Conservation (phyloP, 2,888 invertebrate genomes). For the Macrosiphum euphorbiae region DNA sequence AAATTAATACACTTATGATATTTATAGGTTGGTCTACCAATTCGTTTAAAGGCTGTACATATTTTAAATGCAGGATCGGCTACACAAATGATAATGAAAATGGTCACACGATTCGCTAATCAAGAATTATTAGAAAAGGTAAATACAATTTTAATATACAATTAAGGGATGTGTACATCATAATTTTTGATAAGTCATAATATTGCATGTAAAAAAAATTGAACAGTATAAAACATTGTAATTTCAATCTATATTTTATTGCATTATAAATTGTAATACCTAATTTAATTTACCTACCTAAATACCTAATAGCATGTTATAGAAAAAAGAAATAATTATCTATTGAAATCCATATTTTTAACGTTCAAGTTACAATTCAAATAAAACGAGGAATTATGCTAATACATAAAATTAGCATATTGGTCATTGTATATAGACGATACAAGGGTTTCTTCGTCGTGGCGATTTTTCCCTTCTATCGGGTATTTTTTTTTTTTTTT, state of each 20-base stretch:
- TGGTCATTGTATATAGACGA: not conserved
- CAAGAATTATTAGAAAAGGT: slow-evolving; percentile 74
- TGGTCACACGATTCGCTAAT: slow-evolving; percentile 82
- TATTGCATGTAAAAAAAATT: not conserved
- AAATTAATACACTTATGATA: not conserved
- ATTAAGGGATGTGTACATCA: not conserved
- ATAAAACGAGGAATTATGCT: not conserved
- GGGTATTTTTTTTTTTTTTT: not conserved
- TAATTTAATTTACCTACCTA: not conserved
- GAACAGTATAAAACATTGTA: not conserved
- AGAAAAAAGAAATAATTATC: not conserved
- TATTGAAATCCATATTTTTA: not conserved
- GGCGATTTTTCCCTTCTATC: not conserved
- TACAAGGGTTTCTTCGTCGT: not conserved
- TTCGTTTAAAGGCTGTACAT: slow-evolving; percentile 78
- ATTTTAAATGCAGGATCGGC: slow-evolving; percentile 79
- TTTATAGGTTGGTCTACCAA: slow-evolving; percentile 78
- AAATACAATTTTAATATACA: not conserved
- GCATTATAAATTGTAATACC: not conserved
- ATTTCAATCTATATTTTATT: not conserved
- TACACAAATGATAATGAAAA: slow-evolving; percentile 78
- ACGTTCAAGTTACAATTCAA: not conserved
- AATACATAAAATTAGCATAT: not conserved
- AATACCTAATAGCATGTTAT: not conserved
- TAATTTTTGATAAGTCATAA: not conserved